phyloP scores from a whole-genome alignment of 2,113 vertebrate species.

The Syrmaticus mikado region DNA sequence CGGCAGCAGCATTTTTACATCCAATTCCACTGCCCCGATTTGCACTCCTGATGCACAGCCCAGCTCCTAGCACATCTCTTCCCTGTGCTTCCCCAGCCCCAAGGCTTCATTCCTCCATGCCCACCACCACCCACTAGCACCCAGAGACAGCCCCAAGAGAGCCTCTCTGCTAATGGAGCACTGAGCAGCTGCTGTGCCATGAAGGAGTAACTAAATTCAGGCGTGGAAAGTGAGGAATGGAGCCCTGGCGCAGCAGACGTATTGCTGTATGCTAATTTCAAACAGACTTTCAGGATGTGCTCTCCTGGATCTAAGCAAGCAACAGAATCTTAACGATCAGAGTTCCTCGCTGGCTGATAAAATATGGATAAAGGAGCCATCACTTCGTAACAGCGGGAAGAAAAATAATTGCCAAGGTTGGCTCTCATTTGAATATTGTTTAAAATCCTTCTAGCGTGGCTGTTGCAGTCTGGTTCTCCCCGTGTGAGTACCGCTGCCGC shows the following conservation, averaged over 20 bases:
- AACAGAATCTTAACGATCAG: constrained; percentile 63
- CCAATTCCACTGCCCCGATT: not conserved
- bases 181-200: too few species aligned
- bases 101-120: not conserved
- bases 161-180: accelerated
- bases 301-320: constrained; percentile 43
- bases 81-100: not conserved
- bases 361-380: constrained; percentile 75
- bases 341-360: constrained; percentile 65
- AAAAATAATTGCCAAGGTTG: constrained; percentile 73
- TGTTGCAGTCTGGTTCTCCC: constrained; percentile 16
- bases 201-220: too few species aligned
- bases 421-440: constrained; percentile 67
- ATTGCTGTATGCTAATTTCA: constrained; percentile 12
- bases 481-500: not conserved
- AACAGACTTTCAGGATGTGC: constrained; percentile 62
- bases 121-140: not conserved
- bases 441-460: constrained; percentile 9
- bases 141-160: accelerated
- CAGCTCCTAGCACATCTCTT: not conserved
- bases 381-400: constrained; percentile 68
- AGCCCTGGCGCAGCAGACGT: not conserved
- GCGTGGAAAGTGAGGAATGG: not conserved
- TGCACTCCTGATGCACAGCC: not conserved
- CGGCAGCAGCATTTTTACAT: not conserved